These are phyloP conservation scores for Falco novaeseelandiae DNA, from an alignment of 2,797 vertebrate species.

Conservation along the genomic window DNA sequence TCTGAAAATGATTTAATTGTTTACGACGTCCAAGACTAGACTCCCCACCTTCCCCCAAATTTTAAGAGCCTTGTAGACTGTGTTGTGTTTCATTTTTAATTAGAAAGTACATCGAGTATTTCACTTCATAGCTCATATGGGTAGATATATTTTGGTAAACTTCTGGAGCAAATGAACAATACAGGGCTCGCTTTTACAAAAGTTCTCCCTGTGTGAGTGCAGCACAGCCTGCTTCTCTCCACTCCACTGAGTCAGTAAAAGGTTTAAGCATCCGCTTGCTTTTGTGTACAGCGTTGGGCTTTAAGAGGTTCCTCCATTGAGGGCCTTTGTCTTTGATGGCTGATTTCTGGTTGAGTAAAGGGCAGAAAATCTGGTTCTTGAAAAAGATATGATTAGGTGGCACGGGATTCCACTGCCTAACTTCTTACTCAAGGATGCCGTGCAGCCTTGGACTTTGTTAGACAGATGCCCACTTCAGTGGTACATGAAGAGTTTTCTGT, in stretches of 20 bases:
- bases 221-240: not conserved
- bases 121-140: not conserved
- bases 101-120: not conserved
- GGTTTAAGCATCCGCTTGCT: not conserved
- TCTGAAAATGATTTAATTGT: not conserved
- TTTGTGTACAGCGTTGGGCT: not conserved
- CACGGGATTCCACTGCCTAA: not conserved
- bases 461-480: not conserved
- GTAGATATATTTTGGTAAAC: not conserved
- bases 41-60: accelerated
- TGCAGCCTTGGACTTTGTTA: not conserved
- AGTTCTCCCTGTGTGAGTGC: not conserved
- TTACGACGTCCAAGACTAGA: accelerated
- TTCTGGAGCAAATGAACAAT: not conserved
- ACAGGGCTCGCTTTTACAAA: not conserved
- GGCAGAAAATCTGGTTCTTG: not conserved
- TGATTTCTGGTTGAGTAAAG: not conserved
- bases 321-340: not conserved
- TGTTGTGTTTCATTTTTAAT: not conserved
- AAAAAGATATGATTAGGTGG: not conserved
- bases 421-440: accelerated
- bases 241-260: not conserved
- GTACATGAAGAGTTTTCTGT: not conserved
- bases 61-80: not conserved
- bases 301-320: not conserved